Evolutionary conservation across 2,113 vertebrate genomes (phyloP).

Genomic region (Himantopus leucocephalus): DNA sequence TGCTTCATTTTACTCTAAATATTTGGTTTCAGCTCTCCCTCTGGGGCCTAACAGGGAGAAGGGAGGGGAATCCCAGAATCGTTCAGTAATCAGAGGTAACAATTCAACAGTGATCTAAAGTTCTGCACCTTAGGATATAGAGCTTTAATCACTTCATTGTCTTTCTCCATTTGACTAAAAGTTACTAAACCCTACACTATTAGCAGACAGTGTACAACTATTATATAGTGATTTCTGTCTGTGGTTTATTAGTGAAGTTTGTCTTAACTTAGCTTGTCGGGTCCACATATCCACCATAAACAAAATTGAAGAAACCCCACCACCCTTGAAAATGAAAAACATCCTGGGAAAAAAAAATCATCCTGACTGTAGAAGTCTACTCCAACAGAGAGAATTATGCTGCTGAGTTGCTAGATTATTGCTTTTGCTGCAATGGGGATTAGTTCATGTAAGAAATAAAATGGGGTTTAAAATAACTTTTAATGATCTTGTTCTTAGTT

Average conservation of each 20-base stretch:
- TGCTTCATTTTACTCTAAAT: background rate
- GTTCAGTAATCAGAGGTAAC: background rate
- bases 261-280: background rate
- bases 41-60: background rate
- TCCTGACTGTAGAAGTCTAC: background rate
- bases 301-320: accelerated
- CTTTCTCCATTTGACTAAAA: background rate
- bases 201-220: background rate
- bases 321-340: background rate
- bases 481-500: background rate
- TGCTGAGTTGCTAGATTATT: background rate
- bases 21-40: background rate
- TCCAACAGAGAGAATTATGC: background rate
- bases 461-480: background rate
- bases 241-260: background rate
- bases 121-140: background rate
- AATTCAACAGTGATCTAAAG: background rate
- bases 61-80: background rate
- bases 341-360: background rate
- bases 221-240: background rate
- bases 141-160: background rate
- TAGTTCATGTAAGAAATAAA: background rate
- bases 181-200: background rate
- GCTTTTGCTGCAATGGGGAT: background rate
- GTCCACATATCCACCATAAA: background rate